Conservation (phyloP, 2,888 invertebrate species). For the Nezara viridula region DNA sequence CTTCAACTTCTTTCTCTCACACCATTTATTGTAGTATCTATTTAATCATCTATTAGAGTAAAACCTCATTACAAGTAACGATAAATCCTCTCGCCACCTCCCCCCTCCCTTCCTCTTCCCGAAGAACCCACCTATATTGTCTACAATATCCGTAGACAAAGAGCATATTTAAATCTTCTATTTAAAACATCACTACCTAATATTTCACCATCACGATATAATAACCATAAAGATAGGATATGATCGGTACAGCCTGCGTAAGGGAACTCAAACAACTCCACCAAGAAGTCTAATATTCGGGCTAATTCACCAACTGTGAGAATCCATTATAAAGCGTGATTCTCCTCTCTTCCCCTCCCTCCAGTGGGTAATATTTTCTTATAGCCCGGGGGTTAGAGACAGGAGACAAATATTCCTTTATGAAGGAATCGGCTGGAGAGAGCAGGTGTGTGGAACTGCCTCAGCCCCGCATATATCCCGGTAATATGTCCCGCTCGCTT, state of each 20-base stretch:
- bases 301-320: slow-evolving; percentile 35
- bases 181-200: background rate
- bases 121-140: too few species aligned
- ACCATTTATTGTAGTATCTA: too few species aligned
- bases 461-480: slow-evolving; percentile 1
- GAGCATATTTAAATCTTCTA: too few species aligned
- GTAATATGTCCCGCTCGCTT: slow-evolving; percentile 23
- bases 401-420: slow-evolving; percentile 49
- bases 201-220: background rate
- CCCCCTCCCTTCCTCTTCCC: too few species aligned
- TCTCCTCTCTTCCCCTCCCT: too few species aligned
- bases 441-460: slow-evolving; percentile 26
- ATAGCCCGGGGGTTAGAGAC: background rate
- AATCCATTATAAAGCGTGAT: slow-evolving; percentile 27
- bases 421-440: slow-evolving; percentile 27
- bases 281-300: background rate
- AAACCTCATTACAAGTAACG: too few species aligned
- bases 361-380: slow-evolving; percentile 27
- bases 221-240: background rate
- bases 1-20: too few species aligned
- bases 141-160: too few species aligned
- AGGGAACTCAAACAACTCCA: background rate
- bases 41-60: too few species aligned
- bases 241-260: background rate
- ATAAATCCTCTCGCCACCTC: too few species aligned